These are phyloP conservation scores for Lysandra coridon DNA, from an alignment of 2,888 invertebrate species.

Conservation along the genomic window DNA sequence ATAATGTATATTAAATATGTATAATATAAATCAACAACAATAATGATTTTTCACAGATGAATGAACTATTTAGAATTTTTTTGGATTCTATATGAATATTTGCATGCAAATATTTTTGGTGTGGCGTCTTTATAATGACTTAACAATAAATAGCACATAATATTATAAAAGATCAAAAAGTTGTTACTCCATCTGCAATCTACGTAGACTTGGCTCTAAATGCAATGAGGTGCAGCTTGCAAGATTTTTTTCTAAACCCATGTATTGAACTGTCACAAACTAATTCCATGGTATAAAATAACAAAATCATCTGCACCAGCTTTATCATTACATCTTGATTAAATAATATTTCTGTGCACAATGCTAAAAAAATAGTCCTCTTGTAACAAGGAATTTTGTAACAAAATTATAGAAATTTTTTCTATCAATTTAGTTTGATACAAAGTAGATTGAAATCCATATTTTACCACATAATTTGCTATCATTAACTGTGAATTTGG, in stretches of 20 bases:
- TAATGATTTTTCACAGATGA: constrained; percentile 14
- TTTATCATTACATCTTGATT: constrained; percentile 17
- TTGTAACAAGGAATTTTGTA: constrained; percentile 13
- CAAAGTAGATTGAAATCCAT: neutral
- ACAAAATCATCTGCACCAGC: constrained; percentile 14
- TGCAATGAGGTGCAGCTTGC: neutral
- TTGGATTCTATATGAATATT: constrained; percentile 15
- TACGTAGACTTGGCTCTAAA: neutral
- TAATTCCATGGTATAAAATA: constrained; percentile 12
- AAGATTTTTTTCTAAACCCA: constrained; percentile 1
- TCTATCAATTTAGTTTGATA: constrained; percentile 8
- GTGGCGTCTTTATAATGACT: constrained; percentile 13
- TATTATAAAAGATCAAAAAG: constrained; percentile 6
- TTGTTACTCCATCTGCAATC: constrained; percentile 7
- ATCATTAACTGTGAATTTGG: neutral
- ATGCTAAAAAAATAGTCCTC: constrained; percentile 10
- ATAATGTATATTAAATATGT: constrained; percentile 36
- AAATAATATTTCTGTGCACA: neutral
- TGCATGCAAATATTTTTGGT: constrained; percentile 8
- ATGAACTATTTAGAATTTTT: constrained; percentile 23
- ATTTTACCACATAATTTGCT: constrained; percentile 1
- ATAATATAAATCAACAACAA: constrained; percentile 32
- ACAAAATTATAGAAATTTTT: constrained; percentile 19
- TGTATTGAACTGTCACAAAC: constrained; percentile 15
- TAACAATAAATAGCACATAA: constrained; percentile 16